Conservation (phyloP, 2,888 invertebrate genomes). For the Leucozona laternaria region DNA sequence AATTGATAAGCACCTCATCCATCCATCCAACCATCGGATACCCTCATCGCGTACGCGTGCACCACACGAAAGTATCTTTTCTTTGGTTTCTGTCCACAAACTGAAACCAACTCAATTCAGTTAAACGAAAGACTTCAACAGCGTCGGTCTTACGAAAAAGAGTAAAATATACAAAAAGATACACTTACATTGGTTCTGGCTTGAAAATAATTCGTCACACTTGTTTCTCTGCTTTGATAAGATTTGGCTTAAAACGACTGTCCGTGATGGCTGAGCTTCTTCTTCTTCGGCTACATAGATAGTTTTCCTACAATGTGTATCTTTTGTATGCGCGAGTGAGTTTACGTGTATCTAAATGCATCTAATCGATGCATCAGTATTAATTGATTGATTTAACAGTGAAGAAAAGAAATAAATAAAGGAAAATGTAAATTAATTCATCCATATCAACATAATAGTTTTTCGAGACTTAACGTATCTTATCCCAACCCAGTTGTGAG, state of each 20-base stretch:
- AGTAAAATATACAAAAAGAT: background rate
- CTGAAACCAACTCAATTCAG: slow-evolving; percentile 62
- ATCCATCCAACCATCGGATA: slow-evolving; percentile 26
- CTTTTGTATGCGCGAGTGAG: slow-evolving; percentile 43
- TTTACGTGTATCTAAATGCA: slow-evolving; percentile 35
- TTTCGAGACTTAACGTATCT: slow-evolving; percentile 13
- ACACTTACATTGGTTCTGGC: background rate
- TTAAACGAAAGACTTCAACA: slow-evolving; percentile 73
- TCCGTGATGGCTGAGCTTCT: slow-evolving; percentile 35
- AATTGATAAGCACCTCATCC: slow-evolving; percentile 64
- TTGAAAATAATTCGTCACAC: slow-evolving; percentile 5
- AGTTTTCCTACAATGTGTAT: slow-evolving; percentile 3
- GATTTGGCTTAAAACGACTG: slow-evolving; percentile 5
- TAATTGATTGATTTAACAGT: slow-evolving; percentile 64
- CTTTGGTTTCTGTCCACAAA: slow-evolving; percentile 64
- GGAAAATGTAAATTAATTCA: slow-evolving; percentile 74
- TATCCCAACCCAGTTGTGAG: slow-evolving; percentile 21
- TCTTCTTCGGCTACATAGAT: background rate
- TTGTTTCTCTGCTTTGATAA: background rate
- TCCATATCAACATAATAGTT: slow-evolving; percentile 46
- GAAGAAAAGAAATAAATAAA: slow-evolving; percentile 43
- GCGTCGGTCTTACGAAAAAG: slow-evolving; percentile 58
- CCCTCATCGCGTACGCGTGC: slow-evolving; percentile 43
- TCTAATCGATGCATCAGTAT: slow-evolving; percentile 63
- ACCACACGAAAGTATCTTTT: slow-evolving; percentile 42